Evolutionary conservation across 2,113 vertebrate genomes (phyloP).

Genomic region (Onychostruthus taczanowskii): DNA sequence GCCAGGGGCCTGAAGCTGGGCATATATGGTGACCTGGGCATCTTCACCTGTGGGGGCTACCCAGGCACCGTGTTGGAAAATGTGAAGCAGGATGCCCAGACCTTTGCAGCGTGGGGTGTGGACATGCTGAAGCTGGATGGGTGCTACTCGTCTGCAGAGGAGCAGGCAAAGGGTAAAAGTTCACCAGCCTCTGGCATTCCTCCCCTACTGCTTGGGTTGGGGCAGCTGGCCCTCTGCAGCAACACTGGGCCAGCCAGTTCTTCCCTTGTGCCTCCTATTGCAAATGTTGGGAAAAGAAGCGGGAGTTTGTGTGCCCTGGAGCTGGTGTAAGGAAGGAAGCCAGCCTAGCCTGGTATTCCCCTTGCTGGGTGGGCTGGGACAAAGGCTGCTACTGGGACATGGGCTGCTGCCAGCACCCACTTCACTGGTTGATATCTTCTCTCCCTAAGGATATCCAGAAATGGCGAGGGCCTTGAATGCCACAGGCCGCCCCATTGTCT

Average conservation of each 20-base stretch:
- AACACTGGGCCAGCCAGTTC: accelerated
- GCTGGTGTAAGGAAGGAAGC: not conserved
- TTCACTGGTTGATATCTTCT: not conserved
- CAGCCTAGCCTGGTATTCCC: not conserved
- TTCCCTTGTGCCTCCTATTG: not conserved
- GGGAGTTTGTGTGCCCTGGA: not conserved
- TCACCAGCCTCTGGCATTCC: not conserved
- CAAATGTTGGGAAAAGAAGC: not conserved
- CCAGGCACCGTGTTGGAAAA: conserved; percentile 85
- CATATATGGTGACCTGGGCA: conserved; percentile 90
- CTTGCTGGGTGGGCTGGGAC: not conserved
- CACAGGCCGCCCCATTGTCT: conserved; percentile 85
- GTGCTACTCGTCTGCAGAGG: conserved; percentile 79
- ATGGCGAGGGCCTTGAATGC: conserved; percentile 88
- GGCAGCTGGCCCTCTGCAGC: accelerated
- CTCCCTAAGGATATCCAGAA: conserved; percentile 82
- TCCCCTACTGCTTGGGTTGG: not conserved
- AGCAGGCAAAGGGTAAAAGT: conserved; percentile 79
- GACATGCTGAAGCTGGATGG: conserved; percentile 95
- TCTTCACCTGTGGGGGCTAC: conserved; percentile 84
- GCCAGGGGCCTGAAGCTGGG: conserved; percentile 89
- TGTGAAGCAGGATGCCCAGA: conserved; percentile 82
- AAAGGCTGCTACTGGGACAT: not conserved
- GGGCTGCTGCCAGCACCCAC: not conserved
- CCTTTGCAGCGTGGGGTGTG: conserved; percentile 90